Evolutionary conservation across 1,140 invertebrate genomes (phyloP).

Genomic region (Agrilus planipennis): DNA sequence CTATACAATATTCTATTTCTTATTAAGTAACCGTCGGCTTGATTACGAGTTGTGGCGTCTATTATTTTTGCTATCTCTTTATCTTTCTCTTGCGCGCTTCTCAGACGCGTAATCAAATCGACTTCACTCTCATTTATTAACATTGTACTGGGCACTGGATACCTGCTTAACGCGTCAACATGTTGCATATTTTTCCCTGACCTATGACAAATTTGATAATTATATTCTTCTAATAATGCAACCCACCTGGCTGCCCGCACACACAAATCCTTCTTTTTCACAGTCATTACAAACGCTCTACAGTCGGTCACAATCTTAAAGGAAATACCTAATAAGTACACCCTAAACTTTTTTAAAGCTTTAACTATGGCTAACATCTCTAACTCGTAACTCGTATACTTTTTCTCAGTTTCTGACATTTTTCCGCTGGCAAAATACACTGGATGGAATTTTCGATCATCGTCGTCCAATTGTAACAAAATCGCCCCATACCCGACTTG

Average conservation of each 20-base stretch:
- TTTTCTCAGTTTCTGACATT: slow-evolving; percentile 28
- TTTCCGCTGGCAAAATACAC: slow-evolving; percentile 33
- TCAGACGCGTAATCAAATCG: no score
- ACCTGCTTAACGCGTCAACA: slow-evolving; percentile 17
- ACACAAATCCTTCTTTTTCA: slow-evolving; percentile 26
- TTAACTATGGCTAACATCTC: slow-evolving; percentile 38
- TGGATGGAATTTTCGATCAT: slow-evolving; percentile 21
- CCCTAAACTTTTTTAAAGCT: slow-evolving; percentile 34
- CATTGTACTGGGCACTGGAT: no score
- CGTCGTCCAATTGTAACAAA: slow-evolving; percentile 21
- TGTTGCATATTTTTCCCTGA: slow-evolving; percentile 9
- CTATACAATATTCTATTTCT: no score
- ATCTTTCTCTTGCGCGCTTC: no score
- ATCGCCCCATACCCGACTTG: slow-evolving; percentile 22
- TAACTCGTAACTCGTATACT: slow-evolving; percentile 33
- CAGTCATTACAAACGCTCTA: slow-evolving; percentile 11
- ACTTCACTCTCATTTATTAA: no score
- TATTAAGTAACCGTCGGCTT: no score
- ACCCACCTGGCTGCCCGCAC: slow-evolving; percentile 31
- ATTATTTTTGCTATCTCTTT: no score
- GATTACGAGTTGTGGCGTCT: no score
- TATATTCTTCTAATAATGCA: slow-evolving; percentile 25
- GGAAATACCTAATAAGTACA: no score
- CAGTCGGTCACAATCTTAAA: slow-evolving; percentile 37
- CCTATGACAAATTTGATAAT: slow-evolving; percentile 27